Base-by-base conservation (phyloP, 2,797 vertebrate genomes). In the Chaunax sp. region DNA sequence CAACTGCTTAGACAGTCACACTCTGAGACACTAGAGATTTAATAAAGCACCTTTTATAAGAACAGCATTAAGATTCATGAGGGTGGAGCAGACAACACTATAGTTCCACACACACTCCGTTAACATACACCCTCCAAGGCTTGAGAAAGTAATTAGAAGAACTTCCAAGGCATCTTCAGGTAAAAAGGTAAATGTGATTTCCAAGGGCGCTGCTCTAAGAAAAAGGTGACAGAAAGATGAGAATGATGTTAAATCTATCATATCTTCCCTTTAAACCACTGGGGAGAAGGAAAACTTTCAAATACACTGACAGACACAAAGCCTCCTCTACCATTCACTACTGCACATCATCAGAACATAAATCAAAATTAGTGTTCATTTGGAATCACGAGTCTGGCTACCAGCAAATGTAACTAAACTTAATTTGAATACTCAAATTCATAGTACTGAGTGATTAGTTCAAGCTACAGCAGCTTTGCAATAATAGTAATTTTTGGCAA, bases 21-120 rank as follows among this genome's bases (percentile, higher is more conserved):
- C 86, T 85, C 69, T 74, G 82, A 77, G 75, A 87, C 69, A 52
- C 70, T 22, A 44, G 64, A 74, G 78, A 87, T 82, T 87, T 81
- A 87, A 90, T 78, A 72, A 70, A 64, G 71, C 72, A 83, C 80
- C 57, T 72, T 84, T 86, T 77, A 80, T 77, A 77, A 82, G 59
- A 81, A 50, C 59, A 70, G 71, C 71, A 82, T 88, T 90, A 89
- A 86, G 75, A 90, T 92, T 91, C 82, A 90, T 88, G 75, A 81
- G 61, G 68, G 68, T 60, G 66, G 57, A 77, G 69, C 68, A 57
- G 59, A 55, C 61, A 52, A 64, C 72, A 74, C 69, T 37, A 30
- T 30, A 76, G 69, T 80, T 90, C 79, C 80, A 82, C 81, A 86
- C 78, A 72, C 64, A 64, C 43, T 50, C 64, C 45, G 73, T 77